Percentiles rank a stretch among this genome's conserved stretches.
Conservation (phyloP, 2,888 invertebrate species). For the Acrocera orbiculus region DNA sequence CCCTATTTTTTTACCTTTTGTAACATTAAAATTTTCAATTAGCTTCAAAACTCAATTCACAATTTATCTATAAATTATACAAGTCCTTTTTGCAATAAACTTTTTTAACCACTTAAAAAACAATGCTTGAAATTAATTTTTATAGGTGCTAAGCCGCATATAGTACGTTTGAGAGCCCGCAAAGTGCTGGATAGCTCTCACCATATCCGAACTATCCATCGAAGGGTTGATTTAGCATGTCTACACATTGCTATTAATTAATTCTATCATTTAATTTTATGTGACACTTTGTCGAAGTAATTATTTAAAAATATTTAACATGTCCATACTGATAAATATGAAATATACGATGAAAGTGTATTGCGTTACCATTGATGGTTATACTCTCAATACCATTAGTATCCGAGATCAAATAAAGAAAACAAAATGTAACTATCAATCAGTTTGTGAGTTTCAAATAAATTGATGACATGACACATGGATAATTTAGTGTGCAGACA, state of each 20-base stretch:
- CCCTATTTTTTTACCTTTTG: too few relatives aligned
- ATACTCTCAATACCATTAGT: constrained; percentile 7
- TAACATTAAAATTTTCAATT: too few relatives aligned
- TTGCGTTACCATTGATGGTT: constrained; percentile 2
- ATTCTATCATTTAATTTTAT: constrained; percentile 32
- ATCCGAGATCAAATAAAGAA: neutral
- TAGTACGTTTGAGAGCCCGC: too few relatives aligned
- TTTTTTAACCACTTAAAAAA: too few relatives aligned
- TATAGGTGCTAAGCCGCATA: too few relatives aligned
- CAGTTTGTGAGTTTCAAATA: constrained; percentile 5
- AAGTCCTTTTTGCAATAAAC: too few relatives aligned
- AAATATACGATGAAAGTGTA: neutral
- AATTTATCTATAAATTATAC: too few relatives aligned
- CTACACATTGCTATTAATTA: constrained; percentile 24
- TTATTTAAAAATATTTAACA: constrained; percentile 12
- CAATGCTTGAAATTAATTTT: too few relatives aligned
- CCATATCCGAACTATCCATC: too few relatives aligned
- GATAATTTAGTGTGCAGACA: constrained; percentile 6
- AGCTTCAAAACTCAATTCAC: too few relatives aligned
- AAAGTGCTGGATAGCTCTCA: too few relatives aligned
- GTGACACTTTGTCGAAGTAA: constrained; percentile 13
- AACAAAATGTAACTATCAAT: constrained; percentile 5
- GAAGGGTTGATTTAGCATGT: too few relatives aligned
- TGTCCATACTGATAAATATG: neutral
- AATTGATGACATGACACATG: constrained; percentile 11